phyloP scores from a whole-genome alignment of 2,797 vertebrate genomes.

The Momotus momota region DNA sequence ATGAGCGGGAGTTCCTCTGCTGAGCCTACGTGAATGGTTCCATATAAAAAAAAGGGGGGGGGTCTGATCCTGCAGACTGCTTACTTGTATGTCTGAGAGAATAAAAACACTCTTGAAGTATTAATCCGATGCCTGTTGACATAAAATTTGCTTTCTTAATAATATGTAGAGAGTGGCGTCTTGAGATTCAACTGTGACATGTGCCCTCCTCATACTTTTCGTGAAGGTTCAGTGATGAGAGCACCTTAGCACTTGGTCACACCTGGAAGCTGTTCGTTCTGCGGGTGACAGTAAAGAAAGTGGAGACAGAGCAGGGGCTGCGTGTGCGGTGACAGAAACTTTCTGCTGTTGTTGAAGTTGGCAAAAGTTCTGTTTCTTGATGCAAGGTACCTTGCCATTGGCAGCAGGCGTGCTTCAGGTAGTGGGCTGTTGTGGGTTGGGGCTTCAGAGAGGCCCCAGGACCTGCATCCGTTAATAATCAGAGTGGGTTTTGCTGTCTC shows the following conservation, averaged over 20 bases:
- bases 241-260: not conserved
- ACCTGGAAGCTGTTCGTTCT: rapidly evolving
- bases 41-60: no score
- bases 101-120: not conserved
- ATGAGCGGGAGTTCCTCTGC: not conserved
- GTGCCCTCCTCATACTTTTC: no score
- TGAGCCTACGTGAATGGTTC: not conserved
- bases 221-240: not conserved
- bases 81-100: not conserved
- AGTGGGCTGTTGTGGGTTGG: not conserved
- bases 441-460: not conserved
- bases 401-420: not conserved
- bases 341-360: not conserved
- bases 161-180: not conserved
- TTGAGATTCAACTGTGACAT: rapidly evolving
- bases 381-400: not conserved
- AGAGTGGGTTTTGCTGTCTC: rapidly evolving
- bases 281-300: not conserved
- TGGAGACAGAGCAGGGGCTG: not conserved
- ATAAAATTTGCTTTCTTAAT: not conserved
- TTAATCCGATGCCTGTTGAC: rapidly evolving
- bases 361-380: not conserved
- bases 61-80: not conserved
- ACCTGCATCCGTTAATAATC: rapidly evolving
- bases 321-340: rapidly evolving